Percentiles rank a stretch among this genome's conserved stretches.
Evolutionary conservation across 2,113 vertebrate species (phyloP).

Genomic region (Chascanopsetta lugubris): DNA sequence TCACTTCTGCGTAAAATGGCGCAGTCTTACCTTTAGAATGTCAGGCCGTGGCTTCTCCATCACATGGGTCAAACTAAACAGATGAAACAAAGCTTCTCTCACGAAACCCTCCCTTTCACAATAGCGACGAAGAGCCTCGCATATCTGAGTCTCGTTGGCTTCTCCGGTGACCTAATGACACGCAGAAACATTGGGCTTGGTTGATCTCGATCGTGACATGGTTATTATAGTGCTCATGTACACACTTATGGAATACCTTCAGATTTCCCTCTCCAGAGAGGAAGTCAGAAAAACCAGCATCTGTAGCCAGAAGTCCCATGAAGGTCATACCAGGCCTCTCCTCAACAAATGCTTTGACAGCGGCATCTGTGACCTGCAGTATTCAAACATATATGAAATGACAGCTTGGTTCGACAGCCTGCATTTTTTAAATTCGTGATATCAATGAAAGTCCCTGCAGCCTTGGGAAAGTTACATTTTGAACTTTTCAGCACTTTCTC

Average conservation of each 20-base stretch:
- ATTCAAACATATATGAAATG: conserved; percentile 2
- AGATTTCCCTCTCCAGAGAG: conserved; percentile 92
- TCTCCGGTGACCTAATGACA: conserved; percentile 91
- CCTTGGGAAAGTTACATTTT: too few relatives aligned
- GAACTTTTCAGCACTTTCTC: too few relatives aligned
- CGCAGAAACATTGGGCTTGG: conserved; percentile 28
- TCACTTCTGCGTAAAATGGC: neutral
- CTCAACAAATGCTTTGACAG: conserved; percentile 90
- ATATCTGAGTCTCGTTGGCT: conserved; percentile 97
- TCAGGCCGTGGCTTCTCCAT: conserved; percentile 98
- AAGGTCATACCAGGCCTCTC: conserved; percentile 96
- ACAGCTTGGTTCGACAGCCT: neutral
- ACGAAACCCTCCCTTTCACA: conserved; percentile 97
- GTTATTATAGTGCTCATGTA: neutral
- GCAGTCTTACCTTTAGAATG: conserved; percentile 89
- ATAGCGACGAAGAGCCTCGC: conserved; percentile 94
- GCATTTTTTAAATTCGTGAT: too few relatives aligned
- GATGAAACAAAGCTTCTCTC: conserved; percentile 96
- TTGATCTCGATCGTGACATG: neutral
- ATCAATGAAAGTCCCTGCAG: too few relatives aligned
- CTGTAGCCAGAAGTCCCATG: conserved; percentile 94
- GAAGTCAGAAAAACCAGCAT: conserved; percentile 95
- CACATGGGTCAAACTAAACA: conserved; percentile 95
- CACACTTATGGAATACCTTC: conserved; percentile 80
- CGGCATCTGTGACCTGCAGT: conserved; percentile 91